Evolutionary conservation across 2,797 vertebrate genomes (phyloP), one percentile per base, ranked within the genome.

Genomic region (Ctenosaura bakeri): DNA sequence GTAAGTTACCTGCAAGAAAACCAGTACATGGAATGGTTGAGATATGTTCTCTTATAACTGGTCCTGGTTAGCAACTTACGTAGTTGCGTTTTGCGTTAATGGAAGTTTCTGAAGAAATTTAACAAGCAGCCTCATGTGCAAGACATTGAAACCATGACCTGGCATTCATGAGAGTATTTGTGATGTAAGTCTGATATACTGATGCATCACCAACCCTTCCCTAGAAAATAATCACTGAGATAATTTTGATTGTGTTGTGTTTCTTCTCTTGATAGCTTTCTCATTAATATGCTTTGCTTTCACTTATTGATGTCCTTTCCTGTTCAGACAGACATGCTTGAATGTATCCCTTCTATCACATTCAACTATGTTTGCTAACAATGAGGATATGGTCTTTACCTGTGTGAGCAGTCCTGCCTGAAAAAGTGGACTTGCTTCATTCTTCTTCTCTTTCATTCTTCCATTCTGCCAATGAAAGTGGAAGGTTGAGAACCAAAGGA

Each of bases 301-400:
- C 16, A 35, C 59, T n/a, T 29, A 81, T 7, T 20, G 54, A 16
- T 4, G 6, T 20, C 78, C 79, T n/a, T 3, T 56, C 52, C 35
- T 74, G 71, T 74, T 74, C 52, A 56, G 79, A 3, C 14, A 6
- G 54, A 16, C 12, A 18, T 12, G 54, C 54, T 22, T 35, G 54
- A 35, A 7, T 38, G 71, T 22, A 4, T 6, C 35, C 29, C 54
- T 62, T 82, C n/a, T 20, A 73, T 64, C 87, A 69, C 29, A 62
- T 89, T 91, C 93, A 54, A 42, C 85, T 91, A 66, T 52, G 82
- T 90, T 87, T 52, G 85, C 88, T 93, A 93, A 90, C 93, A 76
- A 90, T 78, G 83, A 73, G 79, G 94, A 92, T 88, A 78, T 89
- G 93, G 20, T 1, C 2, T 91, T 90, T 90, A 88, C 83, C 38